A percentile compares a stretch with the other conserved stretches of the same genome.
Conservation (phyloP, 2,113 vertebrate species). For the Steatornis caripensis region DNA sequence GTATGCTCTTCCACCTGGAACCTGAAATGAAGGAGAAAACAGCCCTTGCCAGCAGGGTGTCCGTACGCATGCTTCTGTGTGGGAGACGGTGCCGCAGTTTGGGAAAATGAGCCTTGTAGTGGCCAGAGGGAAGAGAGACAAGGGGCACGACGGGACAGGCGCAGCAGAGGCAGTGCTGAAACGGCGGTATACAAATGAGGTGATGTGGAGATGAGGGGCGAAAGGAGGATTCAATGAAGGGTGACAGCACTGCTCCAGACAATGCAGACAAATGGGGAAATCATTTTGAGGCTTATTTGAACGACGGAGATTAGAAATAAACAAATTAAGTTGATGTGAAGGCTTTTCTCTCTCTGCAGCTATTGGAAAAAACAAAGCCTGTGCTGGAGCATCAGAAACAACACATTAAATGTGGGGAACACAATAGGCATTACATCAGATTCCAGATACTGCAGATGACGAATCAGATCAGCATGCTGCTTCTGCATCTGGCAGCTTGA, state of each 20-base stretch:
- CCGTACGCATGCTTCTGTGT: accelerated
- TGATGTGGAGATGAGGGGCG: background rate
- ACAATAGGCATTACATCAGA: conserved; percentile 24
- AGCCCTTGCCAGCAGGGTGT: background rate
- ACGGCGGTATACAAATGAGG: background rate
- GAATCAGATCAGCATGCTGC: background rate
- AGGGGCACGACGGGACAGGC: background rate
- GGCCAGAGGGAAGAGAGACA: background rate
- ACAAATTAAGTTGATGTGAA: background rate
- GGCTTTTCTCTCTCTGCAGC: background rate
- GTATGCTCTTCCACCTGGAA: background rate
- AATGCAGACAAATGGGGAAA: background rate
- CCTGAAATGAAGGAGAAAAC: background rate
- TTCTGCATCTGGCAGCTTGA: background rate
- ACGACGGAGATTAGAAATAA: background rate
- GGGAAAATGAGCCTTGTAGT: background rate
- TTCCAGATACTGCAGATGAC: background rate
- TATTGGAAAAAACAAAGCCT: background rate
- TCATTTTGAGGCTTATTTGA: background rate
- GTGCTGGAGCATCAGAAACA: background rate
- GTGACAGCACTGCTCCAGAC: background rate
- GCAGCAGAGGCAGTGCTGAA: background rate
- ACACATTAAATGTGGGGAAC: background rate
- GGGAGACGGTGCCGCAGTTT: accelerated
- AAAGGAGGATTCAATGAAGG: background rate